These are phyloP conservation scores for Lanistes nyassanus DNA, from an alignment of 1,140 invertebrate species.

Conservation along the genomic window DNA sequence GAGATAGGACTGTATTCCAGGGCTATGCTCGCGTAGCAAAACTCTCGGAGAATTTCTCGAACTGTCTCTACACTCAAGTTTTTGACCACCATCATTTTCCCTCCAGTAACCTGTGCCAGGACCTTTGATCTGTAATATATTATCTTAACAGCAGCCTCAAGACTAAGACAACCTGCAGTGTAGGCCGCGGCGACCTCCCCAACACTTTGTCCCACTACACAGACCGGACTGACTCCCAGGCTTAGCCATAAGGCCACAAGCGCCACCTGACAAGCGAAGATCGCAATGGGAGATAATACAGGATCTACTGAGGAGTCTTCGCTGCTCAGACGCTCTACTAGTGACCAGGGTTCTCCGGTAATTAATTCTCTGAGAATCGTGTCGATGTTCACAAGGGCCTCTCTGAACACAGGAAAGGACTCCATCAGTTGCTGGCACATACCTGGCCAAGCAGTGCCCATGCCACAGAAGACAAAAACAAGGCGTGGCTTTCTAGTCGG, in stretches of 20 bases:
- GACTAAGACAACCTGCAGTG: conserved; percentile 35
- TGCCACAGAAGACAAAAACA: conserved; percentile 51
- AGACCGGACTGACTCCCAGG: conserved; percentile 40
- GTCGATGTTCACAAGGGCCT: conserved; percentile 38
- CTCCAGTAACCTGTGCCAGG: conserved; percentile 30
- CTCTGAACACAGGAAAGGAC: conserved; percentile 26
- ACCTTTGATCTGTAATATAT: conserved; percentile 42
- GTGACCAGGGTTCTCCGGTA: conserved; percentile 35
- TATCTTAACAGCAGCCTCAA: conserved; percentile 44
- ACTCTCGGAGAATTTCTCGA: conserved; percentile 23
- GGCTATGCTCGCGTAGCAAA: conserved; percentile 38
- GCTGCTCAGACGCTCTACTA: conserved; percentile 27
- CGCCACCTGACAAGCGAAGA: conserved; percentile 53
- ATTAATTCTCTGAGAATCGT: conserved; percentile 8
- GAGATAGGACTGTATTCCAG: conserved; percentile 43
- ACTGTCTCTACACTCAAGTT: conserved; percentile 28
- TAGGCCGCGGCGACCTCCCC: conserved; percentile 54
- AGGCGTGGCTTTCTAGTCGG: neutral
- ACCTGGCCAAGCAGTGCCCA: conserved; percentile 46
- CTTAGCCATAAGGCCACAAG: conserved; percentile 40
- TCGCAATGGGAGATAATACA: conserved; percentile 41
- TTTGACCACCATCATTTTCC: conserved; percentile 48
- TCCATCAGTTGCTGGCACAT: conserved; percentile 44
- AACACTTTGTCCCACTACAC: conserved; percentile 52
- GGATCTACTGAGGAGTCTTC: conserved; percentile 33